Conservation (phyloP, 2,113 vertebrate genomes). For the Oreochromis tanganicae region DNA sequence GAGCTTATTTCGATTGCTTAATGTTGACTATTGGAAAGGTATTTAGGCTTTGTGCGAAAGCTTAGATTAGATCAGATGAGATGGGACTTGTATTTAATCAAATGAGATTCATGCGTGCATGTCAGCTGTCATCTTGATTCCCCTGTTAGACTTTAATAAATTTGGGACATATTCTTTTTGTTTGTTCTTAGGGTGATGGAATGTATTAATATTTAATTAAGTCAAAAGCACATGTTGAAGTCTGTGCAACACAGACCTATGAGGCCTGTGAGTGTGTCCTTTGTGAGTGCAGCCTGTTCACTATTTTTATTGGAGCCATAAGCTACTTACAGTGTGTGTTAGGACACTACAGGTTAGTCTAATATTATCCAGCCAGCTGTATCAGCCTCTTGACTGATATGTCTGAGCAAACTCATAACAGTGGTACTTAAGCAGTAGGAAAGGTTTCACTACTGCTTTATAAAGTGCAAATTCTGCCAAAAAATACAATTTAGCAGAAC, state of each 20-base stretch:
- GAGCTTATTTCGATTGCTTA: constrained; percentile 38
- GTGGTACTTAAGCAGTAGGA: background rate
- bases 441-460: constrained; percentile 1
- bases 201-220: background rate
- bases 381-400: constrained; percentile 9
- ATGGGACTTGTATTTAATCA: background rate
- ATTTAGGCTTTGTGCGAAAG: background rate
- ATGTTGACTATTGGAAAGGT: constrained; percentile 24
- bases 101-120: background rate
- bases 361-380: constrained; percentile 27
- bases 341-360: constrained; percentile 45
- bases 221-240: background rate
- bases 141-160: background rate
- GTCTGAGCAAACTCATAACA: background rate
- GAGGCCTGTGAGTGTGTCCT: constrained; percentile 23
- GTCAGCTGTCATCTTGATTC: background rate
- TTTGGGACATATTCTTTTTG: background rate
- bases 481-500: background rate
- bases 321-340: constrained; percentile 50
- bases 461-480: background rate
- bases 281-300: constrained; percentile 25
- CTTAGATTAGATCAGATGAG: constrained; percentile 8
- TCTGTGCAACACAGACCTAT: constrained; percentile 2
- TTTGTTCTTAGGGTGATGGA: background rate
- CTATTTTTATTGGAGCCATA: constrained; percentile 57